Percentiles rank a stretch among this genome's conserved stretches.
These are phyloP conservation scores for Lasioglossum lativentre DNA, from an alignment of 2,888 invertebrate species.

Conservation along the genomic window DNA sequence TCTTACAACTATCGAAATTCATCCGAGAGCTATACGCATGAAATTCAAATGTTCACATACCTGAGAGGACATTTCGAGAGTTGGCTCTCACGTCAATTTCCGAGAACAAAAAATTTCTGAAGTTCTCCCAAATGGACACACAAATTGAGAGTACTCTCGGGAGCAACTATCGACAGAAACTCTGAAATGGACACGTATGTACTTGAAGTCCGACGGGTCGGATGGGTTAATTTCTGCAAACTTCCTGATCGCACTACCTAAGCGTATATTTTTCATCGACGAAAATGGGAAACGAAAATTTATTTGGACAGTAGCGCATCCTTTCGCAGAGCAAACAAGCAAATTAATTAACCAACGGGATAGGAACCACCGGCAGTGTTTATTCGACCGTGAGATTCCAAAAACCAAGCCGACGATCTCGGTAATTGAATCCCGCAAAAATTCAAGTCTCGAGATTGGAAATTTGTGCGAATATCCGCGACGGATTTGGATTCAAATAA, in stretches of 20 bases:
- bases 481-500: not conserved
- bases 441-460: not conserved
- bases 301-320: not conserved
- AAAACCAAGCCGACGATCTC: not conserved
- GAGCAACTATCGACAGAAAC: too few species aligned
- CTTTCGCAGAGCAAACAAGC: not conserved
- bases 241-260: too few species aligned
- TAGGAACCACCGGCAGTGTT: not conserved
- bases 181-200: too few species aligned
- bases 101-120: too few species aligned
- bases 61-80: too few species aligned
- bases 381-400: not conserved
- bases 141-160: too few species aligned
- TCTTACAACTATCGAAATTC: too few species aligned
- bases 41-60: too few species aligned
- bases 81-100: too few species aligned
- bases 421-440: not conserved
- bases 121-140: too few species aligned
- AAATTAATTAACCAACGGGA: not conserved
- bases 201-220: too few species aligned
- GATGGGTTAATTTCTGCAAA: not conserved
- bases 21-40: too few species aligned
- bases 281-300: not conserved
- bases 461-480: constrained; percentile 1
- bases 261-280: not conserved